Evolutionary conservation across 2,888 invertebrate genomes (phyloP).

Genomic region (Vandiemenella viatica): DNA sequence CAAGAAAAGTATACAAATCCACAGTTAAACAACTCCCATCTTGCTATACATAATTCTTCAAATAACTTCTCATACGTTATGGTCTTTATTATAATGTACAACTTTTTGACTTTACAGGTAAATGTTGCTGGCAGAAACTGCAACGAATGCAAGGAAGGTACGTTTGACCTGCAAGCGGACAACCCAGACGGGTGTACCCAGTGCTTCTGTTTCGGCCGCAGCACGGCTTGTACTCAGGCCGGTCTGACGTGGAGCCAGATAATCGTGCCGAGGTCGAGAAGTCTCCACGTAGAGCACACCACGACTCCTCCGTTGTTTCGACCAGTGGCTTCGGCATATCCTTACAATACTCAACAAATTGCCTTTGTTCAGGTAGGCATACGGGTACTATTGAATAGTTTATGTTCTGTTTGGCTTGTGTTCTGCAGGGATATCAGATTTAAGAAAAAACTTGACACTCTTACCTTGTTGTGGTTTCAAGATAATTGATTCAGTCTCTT

Average conservation of each 20-base stretch:
- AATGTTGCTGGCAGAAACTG: constrained; percentile 76
- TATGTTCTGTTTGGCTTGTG: too few species aligned
- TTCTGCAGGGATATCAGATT: too few species aligned
- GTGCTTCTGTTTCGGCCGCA: constrained; percentile 91
- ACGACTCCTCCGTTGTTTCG: constrained; percentile 16
- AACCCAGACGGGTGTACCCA: constrained; percentile 81
- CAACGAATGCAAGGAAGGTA: constrained; percentile 63
- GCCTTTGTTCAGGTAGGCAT: constrained; percentile 26
- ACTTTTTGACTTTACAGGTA: constrained; percentile 47
- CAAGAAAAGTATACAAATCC: too few species aligned
- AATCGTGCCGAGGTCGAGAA: constrained; percentile 34
- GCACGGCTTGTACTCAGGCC: constrained; percentile 64
- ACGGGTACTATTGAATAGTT: neutral
- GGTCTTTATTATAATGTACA: too few species aligned
- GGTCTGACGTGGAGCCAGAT: constrained; percentile 70
- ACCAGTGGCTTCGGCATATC: constrained; percentile 20
- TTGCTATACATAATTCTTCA: too few species aligned
- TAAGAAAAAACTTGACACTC: too few species aligned
- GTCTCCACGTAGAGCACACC: constrained; percentile 22
- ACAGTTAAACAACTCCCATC: too few species aligned
- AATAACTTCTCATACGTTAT: too few species aligned
- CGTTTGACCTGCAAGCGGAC: constrained; percentile 65
- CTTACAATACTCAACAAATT: constrained; percentile 26
- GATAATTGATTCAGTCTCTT: too few species aligned
- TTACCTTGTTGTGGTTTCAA: too few species aligned